Conservation (phyloP, 1,140 invertebrate species). For the Aleiodes sp. region DNA sequence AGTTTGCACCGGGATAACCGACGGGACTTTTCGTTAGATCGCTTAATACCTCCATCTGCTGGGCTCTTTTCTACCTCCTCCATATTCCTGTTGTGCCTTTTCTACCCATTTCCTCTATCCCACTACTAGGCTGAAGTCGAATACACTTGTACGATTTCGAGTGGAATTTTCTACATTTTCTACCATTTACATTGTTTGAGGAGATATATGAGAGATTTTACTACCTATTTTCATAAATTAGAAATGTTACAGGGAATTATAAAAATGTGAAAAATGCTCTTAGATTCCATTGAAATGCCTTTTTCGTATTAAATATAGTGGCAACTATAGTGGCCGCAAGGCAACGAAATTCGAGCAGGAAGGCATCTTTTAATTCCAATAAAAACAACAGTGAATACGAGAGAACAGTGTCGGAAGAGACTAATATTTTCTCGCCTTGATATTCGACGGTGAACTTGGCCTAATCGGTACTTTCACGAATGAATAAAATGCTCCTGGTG, state of each 20-base stretch:
- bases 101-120: slow-evolving; percentile 5
- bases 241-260: background rate
- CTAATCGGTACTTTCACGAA: slow-evolving; percentile 21
- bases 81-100: background rate
- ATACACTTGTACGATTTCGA: slow-evolving; percentile 26
- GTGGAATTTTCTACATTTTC: slow-evolving; percentile 31
- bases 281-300: too few relatives aligned
- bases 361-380: slow-evolving; percentile 19
- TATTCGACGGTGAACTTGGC: slow-evolving; percentile 11
- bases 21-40: slow-evolving; percentile 43
- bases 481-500: slow-evolving; percentile 26
- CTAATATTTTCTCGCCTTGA: background rate
- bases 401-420: background rate
- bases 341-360: too few relatives aligned
- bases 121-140: background rate
- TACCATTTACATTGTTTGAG: slow-evolving; percentile 25
- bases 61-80: background rate
- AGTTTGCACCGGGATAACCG: slow-evolving; percentile 45
- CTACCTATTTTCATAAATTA: background rate
- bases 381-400: background rate
- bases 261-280: background rate
- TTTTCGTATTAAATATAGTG: too few relatives aligned
- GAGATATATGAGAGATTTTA: slow-evolving; percentile 23
- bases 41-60: slow-evolving; percentile 45
- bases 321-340: too few relatives aligned